Evolutionary conservation across 2,113 vertebrate species (phyloP).

Genomic region (Callithrix jacchus): DNA sequence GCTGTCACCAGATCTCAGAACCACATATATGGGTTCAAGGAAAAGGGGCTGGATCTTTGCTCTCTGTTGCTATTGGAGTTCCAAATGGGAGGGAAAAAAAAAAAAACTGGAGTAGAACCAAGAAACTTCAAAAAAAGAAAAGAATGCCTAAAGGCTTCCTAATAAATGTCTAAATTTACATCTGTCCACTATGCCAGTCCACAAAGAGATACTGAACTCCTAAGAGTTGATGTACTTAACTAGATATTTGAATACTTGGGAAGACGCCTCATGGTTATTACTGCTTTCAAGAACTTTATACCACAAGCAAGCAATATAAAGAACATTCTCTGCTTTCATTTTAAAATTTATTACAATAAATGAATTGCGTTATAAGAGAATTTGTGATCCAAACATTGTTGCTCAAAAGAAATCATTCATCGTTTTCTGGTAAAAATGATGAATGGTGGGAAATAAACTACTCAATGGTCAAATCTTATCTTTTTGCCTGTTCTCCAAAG

Average conservation of each 20-base stretch:
- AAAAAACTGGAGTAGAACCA: not conserved
- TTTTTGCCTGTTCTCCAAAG: not conserved
- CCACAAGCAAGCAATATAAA: not conserved
- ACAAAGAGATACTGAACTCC: not conserved
- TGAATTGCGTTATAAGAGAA: not conserved
- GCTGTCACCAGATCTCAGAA: not conserved
- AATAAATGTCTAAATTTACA: not conserved
- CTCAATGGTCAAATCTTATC: not conserved
- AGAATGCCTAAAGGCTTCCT: not conserved
- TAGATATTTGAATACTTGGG: not conserved
- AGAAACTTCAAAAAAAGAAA: slow-evolving; percentile 6
- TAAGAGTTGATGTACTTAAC: not conserved
- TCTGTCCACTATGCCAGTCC: not conserved
- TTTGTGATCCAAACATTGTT: not conserved
- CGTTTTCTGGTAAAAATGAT: not conserved
- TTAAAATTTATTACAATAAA: slow-evolving; percentile 5
- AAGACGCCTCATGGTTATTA: not conserved
- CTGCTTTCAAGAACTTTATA: not conserved
- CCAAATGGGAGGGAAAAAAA: not conserved
- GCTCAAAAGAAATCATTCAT: not conserved
- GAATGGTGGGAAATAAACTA: not conserved
- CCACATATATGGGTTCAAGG: not conserved
- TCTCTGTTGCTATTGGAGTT: slow-evolving; percentile 44
- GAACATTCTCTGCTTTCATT: not conserved
- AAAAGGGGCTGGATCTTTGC: slow-evolving; percentile 39